These are phyloP conservation scores for Bradypodion ventrale DNA, from an alignment of 2,797 vertebrate genomes.

Conservation along the genomic window DNA sequence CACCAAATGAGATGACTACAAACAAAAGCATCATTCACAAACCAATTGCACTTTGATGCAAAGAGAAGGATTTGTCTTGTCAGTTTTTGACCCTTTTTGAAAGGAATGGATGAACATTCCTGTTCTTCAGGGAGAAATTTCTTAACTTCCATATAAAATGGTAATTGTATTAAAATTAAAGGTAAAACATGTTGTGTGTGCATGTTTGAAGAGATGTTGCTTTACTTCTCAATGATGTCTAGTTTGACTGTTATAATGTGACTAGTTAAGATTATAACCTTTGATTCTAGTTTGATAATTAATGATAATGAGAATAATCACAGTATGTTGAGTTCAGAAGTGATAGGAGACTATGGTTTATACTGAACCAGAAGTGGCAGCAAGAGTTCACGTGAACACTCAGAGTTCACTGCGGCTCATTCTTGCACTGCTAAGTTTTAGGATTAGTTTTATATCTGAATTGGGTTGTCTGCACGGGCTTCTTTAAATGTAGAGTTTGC, in stretches of 20 bases:
- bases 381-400: not conserved
- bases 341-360: not conserved
- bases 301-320: not conserved
- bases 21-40: too few relatives aligned
- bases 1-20: too few relatives aligned
- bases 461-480: not conserved
- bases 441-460: not conserved
- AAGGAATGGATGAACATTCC: not conserved
- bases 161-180: not conserved
- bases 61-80: too few relatives aligned
- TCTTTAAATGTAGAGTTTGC: slow-evolving; percentile 21
- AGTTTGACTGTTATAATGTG: not conserved
- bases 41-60: too few relatives aligned
- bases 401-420: not conserved
- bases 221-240: not conserved
- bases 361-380: not conserved
- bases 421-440: not conserved
- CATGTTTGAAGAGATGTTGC: not conserved
- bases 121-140: not conserved
- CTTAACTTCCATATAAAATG: not conserved
- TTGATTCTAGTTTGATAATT: not conserved
- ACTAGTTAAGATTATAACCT: not conserved
- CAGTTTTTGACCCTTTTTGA: not conserved
- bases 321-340: not conserved
- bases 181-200: not conserved